A percentile compares a stretch with the other conserved stretches of the same genome.
Evolutionary conservation across 2,797 vertebrate species (phyloP).

Genomic region (Rhadinocentrus ornatus): DNA sequence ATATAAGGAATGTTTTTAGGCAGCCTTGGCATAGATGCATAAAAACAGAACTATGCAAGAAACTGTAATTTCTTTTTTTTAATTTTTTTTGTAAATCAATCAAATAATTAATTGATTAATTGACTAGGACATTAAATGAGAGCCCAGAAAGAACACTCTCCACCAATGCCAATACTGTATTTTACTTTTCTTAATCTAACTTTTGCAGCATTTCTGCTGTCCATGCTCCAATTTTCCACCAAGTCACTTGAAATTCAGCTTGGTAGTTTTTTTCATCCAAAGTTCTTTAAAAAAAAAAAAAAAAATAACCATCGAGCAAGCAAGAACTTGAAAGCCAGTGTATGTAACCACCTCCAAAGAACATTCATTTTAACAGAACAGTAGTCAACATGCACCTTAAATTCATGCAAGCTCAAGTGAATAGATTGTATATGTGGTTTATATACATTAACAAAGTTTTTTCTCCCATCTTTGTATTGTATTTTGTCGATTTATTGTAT

Average conservation of each 20-base stretch:
- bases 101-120: neutral
- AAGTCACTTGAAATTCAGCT: neutral
- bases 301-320: no score
- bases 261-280: neutral
- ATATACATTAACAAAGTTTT: no score
- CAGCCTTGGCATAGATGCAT: neutral
- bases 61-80: neutral
- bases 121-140: neutral
- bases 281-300: neutral
- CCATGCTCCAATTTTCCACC: no score
- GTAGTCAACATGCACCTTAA: neutral
- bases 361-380: no score
- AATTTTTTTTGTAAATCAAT: neutral
- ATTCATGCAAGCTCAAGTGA: no score
- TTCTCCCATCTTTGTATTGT: no score
- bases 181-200: neutral
- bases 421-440: no score
- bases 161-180: neutral
- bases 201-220: neutral
- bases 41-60: neutral
- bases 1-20: neutral
- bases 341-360: no score
- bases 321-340: neutral
- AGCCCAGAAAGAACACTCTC: neutral
- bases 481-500: no score